Evolutionary conservation across 2,113 vertebrate species (phyloP).

Genomic region (Lynx canadensis): DNA sequence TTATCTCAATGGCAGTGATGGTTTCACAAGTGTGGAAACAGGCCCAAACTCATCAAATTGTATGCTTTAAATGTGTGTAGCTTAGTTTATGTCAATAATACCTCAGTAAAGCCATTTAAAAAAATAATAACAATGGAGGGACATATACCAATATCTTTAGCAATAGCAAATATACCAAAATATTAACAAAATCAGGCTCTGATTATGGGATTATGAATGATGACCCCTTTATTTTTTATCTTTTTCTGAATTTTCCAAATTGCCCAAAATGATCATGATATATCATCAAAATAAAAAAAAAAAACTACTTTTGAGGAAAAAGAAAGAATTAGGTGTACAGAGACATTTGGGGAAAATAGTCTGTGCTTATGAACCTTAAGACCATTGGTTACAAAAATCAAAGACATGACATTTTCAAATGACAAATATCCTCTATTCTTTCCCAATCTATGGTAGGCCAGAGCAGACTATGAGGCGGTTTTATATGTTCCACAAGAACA

Average conservation of each 20-base stretch:
- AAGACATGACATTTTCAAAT: constrained; percentile 31
- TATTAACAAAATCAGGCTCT: neutral
- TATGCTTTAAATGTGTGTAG: neutral
- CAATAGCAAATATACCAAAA: neutral
- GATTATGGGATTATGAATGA: neutral
- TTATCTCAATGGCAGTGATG: neutral
- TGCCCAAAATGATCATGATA: neutral
- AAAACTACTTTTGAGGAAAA: neutral
- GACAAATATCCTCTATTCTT: neutral
- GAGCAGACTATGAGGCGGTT: neutral
- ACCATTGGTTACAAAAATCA: neutral
- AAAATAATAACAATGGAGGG: neutral
- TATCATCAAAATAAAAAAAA: neutral
- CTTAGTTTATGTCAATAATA: neutral
- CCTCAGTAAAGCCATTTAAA: neutral
- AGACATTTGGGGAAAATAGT: constrained; percentile 6
- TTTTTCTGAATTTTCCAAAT: neutral
- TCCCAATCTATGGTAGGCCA: neutral
- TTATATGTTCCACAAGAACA: neutral
- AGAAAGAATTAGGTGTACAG: neutral
- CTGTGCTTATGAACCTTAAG: neutral
- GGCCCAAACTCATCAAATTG: neutral
- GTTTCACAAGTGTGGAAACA: neutral
- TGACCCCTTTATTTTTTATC: neutral
- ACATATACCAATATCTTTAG: neutral